A percentile compares a stretch with the other conserved stretches of the same genome.
Conservation (phyloP, 2,888 invertebrate genomes). For the Ptychoptera contaminata region DNA sequence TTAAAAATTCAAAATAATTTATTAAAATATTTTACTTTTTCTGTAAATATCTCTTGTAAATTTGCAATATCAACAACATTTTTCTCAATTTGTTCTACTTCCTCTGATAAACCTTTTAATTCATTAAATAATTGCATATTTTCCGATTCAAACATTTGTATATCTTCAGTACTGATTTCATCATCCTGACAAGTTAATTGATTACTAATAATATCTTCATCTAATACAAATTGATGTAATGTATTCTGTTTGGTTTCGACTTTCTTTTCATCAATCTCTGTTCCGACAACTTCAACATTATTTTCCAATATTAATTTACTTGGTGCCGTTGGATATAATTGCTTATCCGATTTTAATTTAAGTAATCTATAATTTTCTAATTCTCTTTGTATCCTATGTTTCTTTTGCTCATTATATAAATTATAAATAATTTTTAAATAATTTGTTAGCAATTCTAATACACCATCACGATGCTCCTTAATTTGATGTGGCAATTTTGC, state of each 20-base stretch:
- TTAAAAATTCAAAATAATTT: not conserved
- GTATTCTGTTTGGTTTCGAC: constrained; percentile 14
- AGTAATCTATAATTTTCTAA: constrained; percentile 69
- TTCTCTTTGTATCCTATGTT: constrained; percentile 69
- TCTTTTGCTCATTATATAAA: constrained; percentile 77
- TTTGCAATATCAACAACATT: constrained; percentile 93
- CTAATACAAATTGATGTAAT: constrained; percentile 20
- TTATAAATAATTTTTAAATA: constrained; percentile 77
- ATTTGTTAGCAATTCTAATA: constrained; percentile 56
- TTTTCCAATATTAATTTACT: constrained; percentile 13
- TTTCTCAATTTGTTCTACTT: constrained; percentile 76
- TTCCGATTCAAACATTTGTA: constrained; percentile 86
- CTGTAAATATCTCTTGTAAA: constrained; percentile 89
- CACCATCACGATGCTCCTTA: constrained; percentile 59
- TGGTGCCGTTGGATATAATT: constrained; percentile 23
- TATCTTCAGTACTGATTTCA: constrained; percentile 66
- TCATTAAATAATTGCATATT: constrained; percentile 77
- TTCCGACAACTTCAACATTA: constrained; percentile 9
- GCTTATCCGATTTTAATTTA: constrained; percentile 40
- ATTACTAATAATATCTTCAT: constrained; percentile 15
- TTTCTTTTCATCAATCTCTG: constrained; percentile 6
- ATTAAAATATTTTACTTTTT: constrained; percentile 46
- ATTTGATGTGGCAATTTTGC: constrained; percentile 43
- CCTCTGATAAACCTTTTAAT: constrained; percentile 74
- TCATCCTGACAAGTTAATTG: constrained; percentile 37